Evolutionary conservation across 2,888 invertebrate genomes (phyloP).

Genomic region (Cheilosia scutellata): DNA sequence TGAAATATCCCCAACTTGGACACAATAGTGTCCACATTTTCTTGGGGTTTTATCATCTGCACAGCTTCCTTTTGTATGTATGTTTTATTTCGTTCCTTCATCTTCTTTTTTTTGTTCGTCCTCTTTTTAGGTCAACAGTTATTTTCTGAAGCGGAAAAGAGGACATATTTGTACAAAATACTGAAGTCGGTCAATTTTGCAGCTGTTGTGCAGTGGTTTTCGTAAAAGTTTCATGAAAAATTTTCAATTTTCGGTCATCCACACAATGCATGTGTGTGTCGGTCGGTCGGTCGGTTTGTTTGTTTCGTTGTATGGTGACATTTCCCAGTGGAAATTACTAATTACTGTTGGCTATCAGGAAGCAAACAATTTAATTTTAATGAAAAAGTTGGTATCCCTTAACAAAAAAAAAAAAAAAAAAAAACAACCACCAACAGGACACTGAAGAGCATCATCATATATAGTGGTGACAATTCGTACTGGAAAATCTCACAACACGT

Average conservation of each 20-base stretch:
- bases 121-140: conserved; percentile 44
- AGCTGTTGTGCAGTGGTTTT: conserved; percentile 52
- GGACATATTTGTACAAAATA: conserved; percentile 58
- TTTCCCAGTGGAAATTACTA: conserved; percentile 57
- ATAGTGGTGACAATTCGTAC: conserved; percentile 22
- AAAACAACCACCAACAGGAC: conserved; percentile 45
- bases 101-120: conserved; percentile 12
- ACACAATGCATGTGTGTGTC: neutral
- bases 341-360: conserved; percentile 69
- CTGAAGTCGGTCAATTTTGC: conserved; percentile 59
- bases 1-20: conserved; percentile 8
- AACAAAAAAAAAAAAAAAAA: conserved; percentile 1
- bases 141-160: conserved; percentile 62
- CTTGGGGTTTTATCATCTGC: conserved; percentile 45
- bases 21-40: conserved; percentile 34
- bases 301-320: conserved; percentile 24
- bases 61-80: conserved; percentile 22
- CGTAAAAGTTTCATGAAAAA: conserved; percentile 57
- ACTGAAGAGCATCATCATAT: conserved; percentile 39
- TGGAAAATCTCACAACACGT: conserved; percentile 29
- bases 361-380: conserved; percentile 70
- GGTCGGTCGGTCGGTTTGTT: conserved; percentile 26
- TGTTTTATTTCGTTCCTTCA: neutral
- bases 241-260: conserved; percentile 35
- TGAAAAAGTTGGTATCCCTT: conserved; percentile 40